A percentile compares a stretch with the other conserved stretches of the same genome.
Conservation (phyloP, 1,140 invertebrate species). For the Melipona quadrifasciata region DNA sequence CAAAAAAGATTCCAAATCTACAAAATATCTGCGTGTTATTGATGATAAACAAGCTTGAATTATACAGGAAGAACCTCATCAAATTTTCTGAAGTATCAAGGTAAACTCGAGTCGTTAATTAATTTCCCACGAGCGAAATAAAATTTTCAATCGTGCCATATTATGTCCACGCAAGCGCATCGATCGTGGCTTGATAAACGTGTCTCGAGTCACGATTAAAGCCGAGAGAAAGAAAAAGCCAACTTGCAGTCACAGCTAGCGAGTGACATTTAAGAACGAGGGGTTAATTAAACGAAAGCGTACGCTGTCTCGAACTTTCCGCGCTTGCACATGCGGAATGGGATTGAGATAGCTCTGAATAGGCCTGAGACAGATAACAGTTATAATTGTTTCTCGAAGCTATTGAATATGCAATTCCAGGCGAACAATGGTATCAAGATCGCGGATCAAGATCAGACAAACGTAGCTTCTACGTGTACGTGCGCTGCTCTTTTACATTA, state of each 20-base stretch:
- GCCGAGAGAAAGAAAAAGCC: neutral
- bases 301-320: constrained; percentile 7
- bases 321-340: neutral
- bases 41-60: neutral
- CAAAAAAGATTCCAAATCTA: neutral
- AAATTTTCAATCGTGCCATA: neutral
- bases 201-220: neutral
- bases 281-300: constrained; percentile 19
- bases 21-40: neutral
- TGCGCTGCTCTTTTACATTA: constrained; percentile 9
- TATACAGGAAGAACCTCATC: neutral
- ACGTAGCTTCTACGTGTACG: neutral
- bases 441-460: constrained; percentile 18
- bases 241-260: neutral
- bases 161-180: neutral
- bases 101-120: neutral
- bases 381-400: constrained; percentile 46
- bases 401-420: constrained; percentile 37
- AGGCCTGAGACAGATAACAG: constrained; percentile 29
- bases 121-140: neutral
- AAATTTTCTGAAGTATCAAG: neutral
- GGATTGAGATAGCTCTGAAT: constrained; percentile 30
- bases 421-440: constrained; percentile 42
- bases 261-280: constrained; percentile 1
- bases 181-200: neutral